phyloP scores from a whole-genome alignment of 2,888 invertebrate genomes.

The Cataglyphis livida region DNA sequence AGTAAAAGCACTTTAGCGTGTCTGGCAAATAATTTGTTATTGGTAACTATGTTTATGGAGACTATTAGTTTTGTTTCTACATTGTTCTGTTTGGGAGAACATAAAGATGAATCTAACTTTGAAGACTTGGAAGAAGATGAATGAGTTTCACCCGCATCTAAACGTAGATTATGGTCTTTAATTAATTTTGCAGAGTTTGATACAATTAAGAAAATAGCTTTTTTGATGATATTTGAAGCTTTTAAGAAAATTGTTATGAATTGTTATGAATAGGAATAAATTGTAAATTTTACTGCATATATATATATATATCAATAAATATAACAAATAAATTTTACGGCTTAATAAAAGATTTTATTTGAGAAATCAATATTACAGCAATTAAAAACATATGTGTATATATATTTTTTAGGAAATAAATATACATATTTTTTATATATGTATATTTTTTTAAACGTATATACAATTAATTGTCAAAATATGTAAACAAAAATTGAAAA shows the following conservation, averaged over 20 bases:
- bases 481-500: neutral
- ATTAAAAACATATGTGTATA: neutral
- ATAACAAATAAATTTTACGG: neutral
- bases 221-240: neutral
- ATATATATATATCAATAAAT: neutral
- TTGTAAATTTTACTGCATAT: neutral
- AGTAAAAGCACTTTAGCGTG: conserved; percentile 62
- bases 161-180: conserved; percentile 15
- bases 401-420: neutral
- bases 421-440: neutral
- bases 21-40: conserved; percentile 74
- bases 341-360: neutral
- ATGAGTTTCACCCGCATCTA: neutral
- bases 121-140: conserved; percentile 10
- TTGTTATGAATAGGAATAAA: neutral
- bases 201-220: neutral
- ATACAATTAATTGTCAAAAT: neutral
- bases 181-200: conserved; percentile 7
- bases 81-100: conserved; percentile 52
- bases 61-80: conserved; percentile 67
- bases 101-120: conserved; percentile 23
- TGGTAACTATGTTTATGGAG: conserved; percentile 76
- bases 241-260: neutral
- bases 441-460: neutral
- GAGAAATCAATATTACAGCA: neutral